Percentiles rank a stretch among this genome's conserved stretches.
Conservation (phyloP, 2,888 invertebrate genomes). For the Lagria hirta region DNA sequence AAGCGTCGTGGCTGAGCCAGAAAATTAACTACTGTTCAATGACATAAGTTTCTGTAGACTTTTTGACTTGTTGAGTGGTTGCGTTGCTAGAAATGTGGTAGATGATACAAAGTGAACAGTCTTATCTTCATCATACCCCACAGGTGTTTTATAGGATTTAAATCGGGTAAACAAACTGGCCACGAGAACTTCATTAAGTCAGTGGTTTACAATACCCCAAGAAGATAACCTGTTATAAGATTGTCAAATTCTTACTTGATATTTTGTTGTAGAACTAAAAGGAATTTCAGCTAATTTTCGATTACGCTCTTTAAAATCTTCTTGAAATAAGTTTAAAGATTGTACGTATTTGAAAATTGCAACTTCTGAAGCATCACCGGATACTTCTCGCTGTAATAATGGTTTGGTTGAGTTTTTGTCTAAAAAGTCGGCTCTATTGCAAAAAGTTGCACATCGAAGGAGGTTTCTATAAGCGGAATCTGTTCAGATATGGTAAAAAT, state of each 20-base stretch:
- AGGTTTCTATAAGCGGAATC: conserved; percentile 39
- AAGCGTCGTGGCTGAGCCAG: too few species aligned
- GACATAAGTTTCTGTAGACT: too few species aligned
- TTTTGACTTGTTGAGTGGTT: too few species aligned
- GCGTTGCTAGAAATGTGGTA: too few species aligned
- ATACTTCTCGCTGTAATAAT: conserved; percentile 59
- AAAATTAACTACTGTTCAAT: too few species aligned
- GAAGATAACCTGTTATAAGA: too few species aligned
- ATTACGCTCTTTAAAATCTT: conserved; percentile 52
- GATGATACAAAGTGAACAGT: too few species aligned
- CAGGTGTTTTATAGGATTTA: conserved; percentile 66
- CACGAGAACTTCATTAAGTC: too few species aligned
- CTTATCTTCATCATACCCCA: too few species aligned
- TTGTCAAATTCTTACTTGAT: conserved; percentile 56
- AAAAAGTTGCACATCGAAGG: conserved; percentile 63
- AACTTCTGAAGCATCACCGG: conserved; percentile 71
- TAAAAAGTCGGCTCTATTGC: conserved; percentile 71
- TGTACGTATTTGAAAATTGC: conserved; percentile 72
- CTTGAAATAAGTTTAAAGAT: conserved; percentile 12
- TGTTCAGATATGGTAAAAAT: too few species aligned
- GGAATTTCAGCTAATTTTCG: conserved; percentile 66
- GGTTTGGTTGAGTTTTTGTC: conserved; percentile 48
- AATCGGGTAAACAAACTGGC: conserved; percentile 65
- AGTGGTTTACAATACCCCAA: too few species aligned
- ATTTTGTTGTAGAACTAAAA: conserved; percentile 69